phyloP scores from a whole-genome alignment of 2,888 invertebrate genomes.

The Hypolimnas misippus region DNA sequence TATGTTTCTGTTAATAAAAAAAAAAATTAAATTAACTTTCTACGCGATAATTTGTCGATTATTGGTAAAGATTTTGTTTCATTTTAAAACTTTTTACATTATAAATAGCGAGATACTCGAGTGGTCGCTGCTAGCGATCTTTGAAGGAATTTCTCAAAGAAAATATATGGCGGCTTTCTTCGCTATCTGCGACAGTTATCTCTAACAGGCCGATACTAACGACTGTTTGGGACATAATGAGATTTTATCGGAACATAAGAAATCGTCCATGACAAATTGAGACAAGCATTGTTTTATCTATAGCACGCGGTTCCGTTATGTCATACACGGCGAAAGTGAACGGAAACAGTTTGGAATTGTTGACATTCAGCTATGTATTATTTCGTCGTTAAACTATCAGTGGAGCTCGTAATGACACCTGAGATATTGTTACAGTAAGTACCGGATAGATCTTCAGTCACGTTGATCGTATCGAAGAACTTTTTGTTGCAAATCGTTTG shows the following conservation, averaged over 20 bases:
- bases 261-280: slow-evolving; percentile 59
- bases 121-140: slow-evolving; percentile 34
- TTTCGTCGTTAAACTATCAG: slow-evolving; percentile 36
- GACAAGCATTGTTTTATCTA: slow-evolving; percentile 49
- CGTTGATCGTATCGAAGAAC: neutral
- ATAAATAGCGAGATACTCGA: slow-evolving; percentile 26
- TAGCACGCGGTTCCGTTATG: slow-evolving; percentile 40
- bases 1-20: slow-evolving; percentile 23
- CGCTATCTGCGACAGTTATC: slow-evolving; percentile 39
- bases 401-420: slow-evolving; percentile 37
- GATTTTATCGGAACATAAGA: slow-evolving; percentile 51
- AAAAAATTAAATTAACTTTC: slow-evolving; percentile 17
- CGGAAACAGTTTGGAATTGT: slow-evolving; percentile 31
- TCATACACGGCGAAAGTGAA: slow-evolving; percentile 42
- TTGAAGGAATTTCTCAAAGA: slow-evolving; percentile 34
- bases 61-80: slow-evolving; percentile 16
- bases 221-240: slow-evolving; percentile 40
- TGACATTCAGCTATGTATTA: slow-evolving; percentile 34
- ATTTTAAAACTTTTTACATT: slow-evolving; percentile 12
- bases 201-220: slow-evolving; percentile 37
- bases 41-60: slow-evolving; percentile 12
- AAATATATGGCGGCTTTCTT: slow-evolving; percentile 41
- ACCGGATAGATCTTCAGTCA: slow-evolving; percentile 4
- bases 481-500: neutral
- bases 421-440: slow-evolving; percentile 34